These are phyloP conservation scores for Danio choprae DNA, from an alignment of 2,797 vertebrate species.

Conservation along the genomic window DNA sequence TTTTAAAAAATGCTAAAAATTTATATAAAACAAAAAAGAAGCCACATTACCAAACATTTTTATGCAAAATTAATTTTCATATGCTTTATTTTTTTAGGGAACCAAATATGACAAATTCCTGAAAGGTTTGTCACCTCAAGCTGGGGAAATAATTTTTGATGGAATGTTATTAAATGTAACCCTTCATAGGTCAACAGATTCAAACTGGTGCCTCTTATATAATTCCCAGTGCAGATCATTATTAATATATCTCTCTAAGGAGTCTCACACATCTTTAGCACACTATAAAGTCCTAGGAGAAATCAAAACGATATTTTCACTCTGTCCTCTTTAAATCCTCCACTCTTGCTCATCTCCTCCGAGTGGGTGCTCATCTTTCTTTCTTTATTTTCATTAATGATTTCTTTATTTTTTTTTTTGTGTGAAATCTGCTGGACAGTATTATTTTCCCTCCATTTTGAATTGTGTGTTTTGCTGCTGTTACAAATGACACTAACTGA, in stretches of 20 bases:
- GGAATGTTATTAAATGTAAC: not conserved
- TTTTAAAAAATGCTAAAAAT: too few relatives aligned
- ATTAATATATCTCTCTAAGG: constrained; percentile 76
- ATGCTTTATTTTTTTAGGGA: not conserved
- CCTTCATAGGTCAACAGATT: not conserved
- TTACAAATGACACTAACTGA: not conserved
- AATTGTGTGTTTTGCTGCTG: constrained; percentile 32
- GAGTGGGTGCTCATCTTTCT: constrained; percentile 20
- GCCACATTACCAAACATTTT: too few relatives aligned
- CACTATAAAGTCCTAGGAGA: constrained; percentile 40
- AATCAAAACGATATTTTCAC: constrained; percentile 35
- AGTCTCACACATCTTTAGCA: constrained; percentile 69
- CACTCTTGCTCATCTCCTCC: constrained; percentile 20
- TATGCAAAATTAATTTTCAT: too few relatives aligned
- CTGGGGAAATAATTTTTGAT: not conserved
- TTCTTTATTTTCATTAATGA: constrained; percentile 15
- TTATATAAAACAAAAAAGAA: too few relatives aligned
- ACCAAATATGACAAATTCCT: not conserved
- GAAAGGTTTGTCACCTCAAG: not conserved
- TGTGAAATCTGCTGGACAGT: constrained; percentile 60
- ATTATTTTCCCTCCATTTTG: constrained; percentile 35
- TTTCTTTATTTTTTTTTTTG: not conserved
- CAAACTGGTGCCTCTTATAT: constrained; percentile 24
- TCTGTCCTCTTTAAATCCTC: constrained; percentile 16
- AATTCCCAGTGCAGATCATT: constrained; percentile 28